Evolutionary conservation across 2,797 vertebrate species (phyloP).

Genomic region (Urocyon cinereoargenteus): DNA sequence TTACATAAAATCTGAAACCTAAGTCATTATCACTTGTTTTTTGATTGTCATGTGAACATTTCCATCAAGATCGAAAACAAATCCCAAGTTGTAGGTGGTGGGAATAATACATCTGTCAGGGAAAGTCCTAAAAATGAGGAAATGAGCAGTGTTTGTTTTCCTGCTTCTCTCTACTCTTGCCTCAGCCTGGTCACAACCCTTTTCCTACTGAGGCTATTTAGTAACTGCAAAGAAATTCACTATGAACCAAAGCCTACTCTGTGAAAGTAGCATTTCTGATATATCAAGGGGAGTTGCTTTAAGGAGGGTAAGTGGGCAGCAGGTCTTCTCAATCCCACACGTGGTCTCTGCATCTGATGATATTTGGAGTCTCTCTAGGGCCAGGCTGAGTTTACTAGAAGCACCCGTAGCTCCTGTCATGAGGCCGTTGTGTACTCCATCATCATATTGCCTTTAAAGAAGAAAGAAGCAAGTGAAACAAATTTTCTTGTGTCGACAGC

Average conservation of each 20-base stretch:
- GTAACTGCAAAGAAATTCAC: background rate
- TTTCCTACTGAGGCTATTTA: background rate
- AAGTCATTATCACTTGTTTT: background rate
- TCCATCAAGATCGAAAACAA: background rate
- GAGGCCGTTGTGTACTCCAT: background rate
- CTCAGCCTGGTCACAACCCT: background rate
- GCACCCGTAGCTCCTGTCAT: fast-evolving
- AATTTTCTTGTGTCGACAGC: background rate
- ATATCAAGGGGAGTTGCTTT: background rate
- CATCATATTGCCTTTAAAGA: background rate
- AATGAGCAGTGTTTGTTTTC: fast-evolving
- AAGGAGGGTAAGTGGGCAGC: background rate
- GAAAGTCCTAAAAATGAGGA: background rate
- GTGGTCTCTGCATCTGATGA: background rate
- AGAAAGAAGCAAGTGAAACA: background rate
- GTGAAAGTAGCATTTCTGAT: background rate
- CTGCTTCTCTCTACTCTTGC: background rate
- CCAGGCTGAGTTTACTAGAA: background rate
- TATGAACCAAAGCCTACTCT: background rate
- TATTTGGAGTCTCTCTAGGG: background rate
- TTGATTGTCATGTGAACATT: background rate
- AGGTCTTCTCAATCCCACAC: background rate
- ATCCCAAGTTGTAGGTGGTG: background rate
- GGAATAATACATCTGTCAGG: background rate
- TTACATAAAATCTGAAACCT: background rate